Evolutionary conservation across 2,797 vertebrate species (phyloP).

Genomic region (Fringilla coelebs): DNA sequence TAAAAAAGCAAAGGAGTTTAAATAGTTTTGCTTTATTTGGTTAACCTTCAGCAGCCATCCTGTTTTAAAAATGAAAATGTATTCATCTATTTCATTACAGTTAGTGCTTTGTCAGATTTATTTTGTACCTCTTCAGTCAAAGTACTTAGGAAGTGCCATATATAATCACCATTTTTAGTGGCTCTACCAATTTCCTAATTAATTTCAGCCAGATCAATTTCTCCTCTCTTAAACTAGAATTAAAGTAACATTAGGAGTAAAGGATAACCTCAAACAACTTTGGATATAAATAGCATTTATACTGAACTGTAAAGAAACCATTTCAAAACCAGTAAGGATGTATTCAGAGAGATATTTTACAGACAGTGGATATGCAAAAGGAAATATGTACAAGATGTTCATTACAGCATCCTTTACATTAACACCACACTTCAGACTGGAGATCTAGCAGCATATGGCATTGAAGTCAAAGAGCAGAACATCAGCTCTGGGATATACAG

Average conservation of each 20-base stretch:
- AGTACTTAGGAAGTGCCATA: neutral
- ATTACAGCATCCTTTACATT: slow-evolving; percentile 19
- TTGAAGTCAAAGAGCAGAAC: neutral
- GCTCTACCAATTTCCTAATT: slow-evolving; percentile 18
- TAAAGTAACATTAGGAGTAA: slow-evolving; percentile 9
- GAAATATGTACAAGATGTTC: slow-evolving; percentile 41
- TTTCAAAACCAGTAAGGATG: neutral
- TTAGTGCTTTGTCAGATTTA: neutral
- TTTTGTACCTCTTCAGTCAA: neutral
- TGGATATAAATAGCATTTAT: neutral
- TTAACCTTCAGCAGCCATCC: slow-evolving; percentile 40
- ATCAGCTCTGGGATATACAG: neutral
- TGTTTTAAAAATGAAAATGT: neutral
- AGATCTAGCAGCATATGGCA: neutral
- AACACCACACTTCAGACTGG: neutral
- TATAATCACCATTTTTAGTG: neutral
- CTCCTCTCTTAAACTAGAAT: neutral
- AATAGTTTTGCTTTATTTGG: slow-evolving; percentile 19
- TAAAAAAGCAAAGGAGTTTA: neutral
- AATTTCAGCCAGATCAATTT: slow-evolving; percentile 21
- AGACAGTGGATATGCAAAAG: slow-evolving; percentile 8
- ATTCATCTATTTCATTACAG: neutral
- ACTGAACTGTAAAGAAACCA: neutral
- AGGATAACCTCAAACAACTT: slow-evolving; percentile 39
- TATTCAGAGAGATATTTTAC: slow-evolving; percentile 7